A percentile compares a stretch with the other conserved stretches of the same genome.
phyloP scores from a whole-genome alignment of 2,113 vertebrate species.

The Heterotilapia buettikoferi region DNA sequence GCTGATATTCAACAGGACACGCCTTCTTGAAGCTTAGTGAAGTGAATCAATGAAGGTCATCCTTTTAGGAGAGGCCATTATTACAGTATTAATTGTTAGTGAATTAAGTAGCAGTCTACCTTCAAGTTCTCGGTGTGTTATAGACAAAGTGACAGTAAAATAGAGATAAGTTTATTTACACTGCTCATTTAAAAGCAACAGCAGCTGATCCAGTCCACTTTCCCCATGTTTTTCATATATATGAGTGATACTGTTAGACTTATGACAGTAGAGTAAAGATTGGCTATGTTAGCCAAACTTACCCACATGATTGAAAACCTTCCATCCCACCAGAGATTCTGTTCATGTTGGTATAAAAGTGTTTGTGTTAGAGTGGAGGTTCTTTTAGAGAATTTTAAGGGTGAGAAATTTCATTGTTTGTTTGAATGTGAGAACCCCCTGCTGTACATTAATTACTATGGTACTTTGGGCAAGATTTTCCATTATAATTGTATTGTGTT shows the following conservation, averaged over 20 bases:
- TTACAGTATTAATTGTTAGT: neutral
- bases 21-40: neutral
- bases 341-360: neutral
- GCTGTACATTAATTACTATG: neutral
- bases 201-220: neutral
- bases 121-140: neutral
- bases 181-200: neutral
- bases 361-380: neutral
- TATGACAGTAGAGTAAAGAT: neutral
- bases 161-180: neutral
- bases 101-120: neutral
- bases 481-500: neutral
- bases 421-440: neutral
- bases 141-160: fast-evolving
- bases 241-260: neutral
- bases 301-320: neutral
- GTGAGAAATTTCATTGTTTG: neutral
- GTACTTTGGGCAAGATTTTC: neutral
- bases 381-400: neutral
- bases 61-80: neutral
- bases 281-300: neutral
- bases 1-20: neutral
- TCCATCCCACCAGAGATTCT: neutral
- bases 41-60: neutral
- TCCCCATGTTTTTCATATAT: neutral